These are phyloP conservation scores for Gracilinanus agilis DNA, from an alignment of 2,113 vertebrate species.

Conservation along the genomic window DNA sequence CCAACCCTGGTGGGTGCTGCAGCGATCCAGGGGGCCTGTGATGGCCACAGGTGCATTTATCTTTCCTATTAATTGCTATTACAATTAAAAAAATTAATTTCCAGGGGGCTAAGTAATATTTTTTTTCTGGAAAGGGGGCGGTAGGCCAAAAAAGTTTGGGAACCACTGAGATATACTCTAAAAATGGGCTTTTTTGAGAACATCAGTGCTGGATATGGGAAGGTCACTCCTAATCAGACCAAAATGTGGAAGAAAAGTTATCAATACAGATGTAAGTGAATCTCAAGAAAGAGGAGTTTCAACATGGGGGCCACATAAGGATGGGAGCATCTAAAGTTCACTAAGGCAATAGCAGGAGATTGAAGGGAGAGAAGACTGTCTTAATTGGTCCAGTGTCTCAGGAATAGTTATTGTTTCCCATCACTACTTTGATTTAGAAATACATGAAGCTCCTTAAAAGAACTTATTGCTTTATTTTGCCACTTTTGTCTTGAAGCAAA, in stretches of 20 bases:
- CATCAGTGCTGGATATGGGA: not conserved
- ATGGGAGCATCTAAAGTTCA: not conserved
- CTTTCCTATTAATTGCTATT: too few species aligned
- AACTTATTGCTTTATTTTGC: not conserved
- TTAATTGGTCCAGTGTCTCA: not conserved
- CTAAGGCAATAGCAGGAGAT: too few species aligned
- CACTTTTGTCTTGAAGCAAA: not conserved
- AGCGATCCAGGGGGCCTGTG: too few species aligned
- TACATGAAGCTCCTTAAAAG: not conserved
- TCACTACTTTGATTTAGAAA: not conserved
- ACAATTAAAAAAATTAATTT: too few species aligned
- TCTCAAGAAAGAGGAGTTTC: not conserved
- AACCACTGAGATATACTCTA: too few species aligned
- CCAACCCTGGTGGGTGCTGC: too few species aligned
- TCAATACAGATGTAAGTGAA: not conserved
- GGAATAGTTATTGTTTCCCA: not conserved
- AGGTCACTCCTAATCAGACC: not conserved
- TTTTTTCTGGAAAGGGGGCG: too few species aligned
- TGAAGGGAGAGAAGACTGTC: not conserved
- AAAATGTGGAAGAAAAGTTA: not conserved
- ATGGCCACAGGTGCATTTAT: too few species aligned
- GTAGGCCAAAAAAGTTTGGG: too few species aligned
- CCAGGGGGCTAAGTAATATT: too few species aligned
- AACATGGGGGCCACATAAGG: not conserved
- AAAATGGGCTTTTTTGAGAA: not conserved